phyloP scores from a whole-genome alignment of 2,888 invertebrate species.

The Agrotis exclamationis region DNA sequence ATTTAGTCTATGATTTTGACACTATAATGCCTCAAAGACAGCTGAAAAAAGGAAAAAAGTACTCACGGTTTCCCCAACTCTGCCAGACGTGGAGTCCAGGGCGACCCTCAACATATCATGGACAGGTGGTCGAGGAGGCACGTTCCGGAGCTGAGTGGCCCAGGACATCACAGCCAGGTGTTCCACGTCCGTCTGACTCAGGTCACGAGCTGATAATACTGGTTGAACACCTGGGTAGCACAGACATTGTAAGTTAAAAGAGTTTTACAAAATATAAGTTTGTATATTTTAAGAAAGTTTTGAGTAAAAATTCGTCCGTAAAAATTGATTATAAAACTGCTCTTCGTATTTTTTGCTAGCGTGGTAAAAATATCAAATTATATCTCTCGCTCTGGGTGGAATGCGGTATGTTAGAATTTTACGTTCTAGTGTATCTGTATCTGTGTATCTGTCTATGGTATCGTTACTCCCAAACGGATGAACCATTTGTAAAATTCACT shows the following conservation, averaged over 20 bases:
- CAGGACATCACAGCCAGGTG: constrained; percentile 99
- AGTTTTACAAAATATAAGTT: background rate
- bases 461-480: background rate
- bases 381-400: no score
- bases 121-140: constrained; percentile 95
- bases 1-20: no score
- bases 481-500: no score
- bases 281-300: background rate
- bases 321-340: no score
- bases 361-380: no score
- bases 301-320: background rate
- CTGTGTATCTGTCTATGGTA: background rate
- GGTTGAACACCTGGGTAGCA: constrained; percentile 94
- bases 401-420: no score
- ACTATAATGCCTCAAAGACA: no score
- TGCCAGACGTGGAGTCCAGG: constrained; percentile 95
- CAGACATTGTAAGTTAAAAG: background rate
- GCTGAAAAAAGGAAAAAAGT: background rate
- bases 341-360: no score
- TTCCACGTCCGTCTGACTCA: constrained; percentile 98
- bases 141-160: constrained; percentile 97
- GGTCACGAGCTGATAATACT: constrained; percentile 97
- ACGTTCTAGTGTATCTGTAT: background rate
- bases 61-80: constrained; percentile 96
- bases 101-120: constrained; percentile 96